These are phyloP conservation scores for Alectoris magna DNA, from an alignment of 2,797 vertebrate genomes.

Conservation along the genomic window DNA sequence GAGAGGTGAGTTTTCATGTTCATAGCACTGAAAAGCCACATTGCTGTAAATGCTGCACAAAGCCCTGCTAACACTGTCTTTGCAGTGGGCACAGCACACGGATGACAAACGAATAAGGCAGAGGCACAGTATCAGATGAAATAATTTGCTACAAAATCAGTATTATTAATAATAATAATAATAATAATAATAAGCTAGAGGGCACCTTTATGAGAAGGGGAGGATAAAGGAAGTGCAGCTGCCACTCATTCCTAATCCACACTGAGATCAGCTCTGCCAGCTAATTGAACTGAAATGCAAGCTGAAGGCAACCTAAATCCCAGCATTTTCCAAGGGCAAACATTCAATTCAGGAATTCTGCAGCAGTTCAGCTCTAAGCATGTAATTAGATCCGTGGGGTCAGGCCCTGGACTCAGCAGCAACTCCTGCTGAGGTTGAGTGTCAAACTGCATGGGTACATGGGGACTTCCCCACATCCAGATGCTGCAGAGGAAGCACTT, in stretches of 20 bases:
- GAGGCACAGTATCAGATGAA: neutral
- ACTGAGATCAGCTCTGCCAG: neutral
- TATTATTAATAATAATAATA: too few species aligned
- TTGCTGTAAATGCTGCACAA: neutral
- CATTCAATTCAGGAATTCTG: neutral
- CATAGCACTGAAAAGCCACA: neutral
- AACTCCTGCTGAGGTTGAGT: neutral
- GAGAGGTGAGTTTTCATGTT: neutral
- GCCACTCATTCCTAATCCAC: accelerated
- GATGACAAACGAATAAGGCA: neutral
- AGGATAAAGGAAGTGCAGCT: neutral
- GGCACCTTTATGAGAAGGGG: neutral
- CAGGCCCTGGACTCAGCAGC: neutral
- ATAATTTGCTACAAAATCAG: neutral
- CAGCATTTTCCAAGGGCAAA: neutral
- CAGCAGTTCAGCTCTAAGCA: neutral
- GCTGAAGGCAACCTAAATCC: neutral
- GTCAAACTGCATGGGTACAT: accelerated
- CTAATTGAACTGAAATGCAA: neutral
- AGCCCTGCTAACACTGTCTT: neutral
- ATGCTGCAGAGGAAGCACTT: neutral
- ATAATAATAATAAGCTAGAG: neutral
- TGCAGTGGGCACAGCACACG: neutral
- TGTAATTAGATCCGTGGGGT: neutral
- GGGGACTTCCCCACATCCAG: neutral